These are phyloP conservation scores for Chlorodrepanis virens DNA, from an alignment of 2,113 vertebrate species.

Conservation along the genomic window DNA sequence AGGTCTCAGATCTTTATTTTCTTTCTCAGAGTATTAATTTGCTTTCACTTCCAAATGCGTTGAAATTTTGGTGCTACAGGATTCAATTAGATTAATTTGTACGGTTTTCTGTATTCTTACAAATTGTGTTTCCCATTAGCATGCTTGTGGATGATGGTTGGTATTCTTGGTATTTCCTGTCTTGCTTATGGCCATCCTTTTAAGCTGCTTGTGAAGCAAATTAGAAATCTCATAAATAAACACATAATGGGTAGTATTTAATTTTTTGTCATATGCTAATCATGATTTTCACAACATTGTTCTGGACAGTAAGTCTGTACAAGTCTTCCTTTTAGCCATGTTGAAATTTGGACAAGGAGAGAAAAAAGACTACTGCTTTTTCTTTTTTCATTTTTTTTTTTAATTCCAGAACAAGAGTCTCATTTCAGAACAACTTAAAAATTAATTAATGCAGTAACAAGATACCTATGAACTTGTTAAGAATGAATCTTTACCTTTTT, in stretches of 20 bases:
- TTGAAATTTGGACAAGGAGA: background rate
- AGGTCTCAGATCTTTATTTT: background rate
- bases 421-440: background rate
- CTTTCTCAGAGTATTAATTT: background rate
- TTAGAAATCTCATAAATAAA: background rate
- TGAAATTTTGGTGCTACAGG: background rate
- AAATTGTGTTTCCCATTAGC: constrained; percentile 45
- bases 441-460: background rate
- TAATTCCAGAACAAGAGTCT: background rate
- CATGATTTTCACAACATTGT: background rate
- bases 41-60: background rate
- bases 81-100: constrained; percentile 14
- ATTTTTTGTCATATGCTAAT: background rate
- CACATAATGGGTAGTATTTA: background rate
- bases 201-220: background rate
- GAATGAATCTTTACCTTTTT: background rate
- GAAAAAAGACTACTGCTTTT: background rate
- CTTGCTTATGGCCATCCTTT: background rate
- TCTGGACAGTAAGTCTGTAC: background rate
- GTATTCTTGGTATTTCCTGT: constrained; percentile 46
- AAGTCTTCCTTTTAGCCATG: background rate
- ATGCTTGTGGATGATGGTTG: background rate
- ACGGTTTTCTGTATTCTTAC: background rate
- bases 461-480: background rate
- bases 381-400: rapidly evolving